Percentiles rank a stretch among this genome's conserved stretches.
These are phyloP conservation scores for Resseliella maxima DNA, from an alignment of 2,888 invertebrate genomes.

Conservation along the genomic window DNA sequence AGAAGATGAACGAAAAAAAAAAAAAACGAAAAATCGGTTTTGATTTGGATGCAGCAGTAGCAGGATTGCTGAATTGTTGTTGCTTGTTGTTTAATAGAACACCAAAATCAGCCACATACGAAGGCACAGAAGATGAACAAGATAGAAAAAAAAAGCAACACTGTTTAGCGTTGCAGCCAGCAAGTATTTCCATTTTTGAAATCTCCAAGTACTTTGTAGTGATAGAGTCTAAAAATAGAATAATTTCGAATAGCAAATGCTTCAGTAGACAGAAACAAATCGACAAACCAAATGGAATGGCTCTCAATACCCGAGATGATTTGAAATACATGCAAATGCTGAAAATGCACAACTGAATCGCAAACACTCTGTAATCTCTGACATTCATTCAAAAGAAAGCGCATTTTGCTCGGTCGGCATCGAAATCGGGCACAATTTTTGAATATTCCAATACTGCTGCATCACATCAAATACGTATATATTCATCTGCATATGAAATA, in stretches of 20 bases:
- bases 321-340: constrained; percentile 7
- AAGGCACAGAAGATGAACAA: background rate
- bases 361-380: constrained; percentile 49
- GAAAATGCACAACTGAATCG: constrained; percentile 18
- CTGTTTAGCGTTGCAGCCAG: background rate
- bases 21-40: constrained; percentile 24
- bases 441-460: background rate
- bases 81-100: background rate
- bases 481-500: background rate
- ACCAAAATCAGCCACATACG: background rate
- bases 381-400: constrained; percentile 26
- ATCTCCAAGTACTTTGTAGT: background rate
- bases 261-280: constrained; percentile 42
- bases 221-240: background rate
- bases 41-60: constrained; percentile 20
- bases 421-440: background rate
- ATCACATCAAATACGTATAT: background rate
- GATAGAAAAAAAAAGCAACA: background rate
- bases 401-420: background rate
- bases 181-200: background rate
- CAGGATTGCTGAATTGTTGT: background rate
- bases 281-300: constrained; percentile 5
- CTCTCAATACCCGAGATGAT: constrained; percentile 13
- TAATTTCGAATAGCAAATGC: constrained; percentile 8
- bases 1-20: background rate